phyloP scores from a whole-genome alignment of 2,113 vertebrate species.

The Passer domesticus region DNA sequence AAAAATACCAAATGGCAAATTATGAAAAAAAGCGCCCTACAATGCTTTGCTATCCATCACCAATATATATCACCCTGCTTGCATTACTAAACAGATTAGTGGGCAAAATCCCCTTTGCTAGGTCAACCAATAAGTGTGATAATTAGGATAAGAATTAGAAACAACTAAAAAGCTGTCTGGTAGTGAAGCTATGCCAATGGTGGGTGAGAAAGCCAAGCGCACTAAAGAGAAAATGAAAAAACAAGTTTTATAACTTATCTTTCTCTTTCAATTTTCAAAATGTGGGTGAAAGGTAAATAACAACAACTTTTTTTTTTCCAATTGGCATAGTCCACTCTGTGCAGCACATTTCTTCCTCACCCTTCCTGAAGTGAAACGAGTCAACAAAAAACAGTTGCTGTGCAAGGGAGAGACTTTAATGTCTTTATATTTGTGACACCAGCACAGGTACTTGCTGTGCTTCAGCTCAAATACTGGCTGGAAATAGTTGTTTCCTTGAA shows the following conservation, averaged over 20 bases:
- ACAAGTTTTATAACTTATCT: not conserved
- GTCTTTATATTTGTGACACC: not conserved
- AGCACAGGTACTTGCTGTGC: not conserved
- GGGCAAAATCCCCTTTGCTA: not conserved
- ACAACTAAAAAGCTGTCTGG: not conserved
- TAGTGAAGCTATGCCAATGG: not conserved
- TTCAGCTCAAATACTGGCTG: not conserved
- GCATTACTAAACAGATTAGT: not conserved
- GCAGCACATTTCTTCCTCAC: not conserved
- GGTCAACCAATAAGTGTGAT: not conserved
- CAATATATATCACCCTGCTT: not conserved
- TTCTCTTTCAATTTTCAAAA: constrained; percentile 57
- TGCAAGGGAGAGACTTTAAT: not conserved
- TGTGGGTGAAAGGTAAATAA: not conserved
- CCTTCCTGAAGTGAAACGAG: not conserved
- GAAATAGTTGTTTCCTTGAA: not conserved
- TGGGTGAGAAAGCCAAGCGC: not conserved
- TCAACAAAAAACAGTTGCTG: not conserved
- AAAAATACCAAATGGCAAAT: not conserved
- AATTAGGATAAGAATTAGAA: not conserved
- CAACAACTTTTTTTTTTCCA: not conserved
- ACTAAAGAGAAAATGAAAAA: constrained; percentile 53
- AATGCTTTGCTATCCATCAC: not conserved
- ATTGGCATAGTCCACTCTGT: not conserved
- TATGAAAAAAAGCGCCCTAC: not conserved